These are phyloP conservation scores for Eilema sororculum DNA, from an alignment of 2,888 invertebrate species.

Conservation along the genomic window DNA sequence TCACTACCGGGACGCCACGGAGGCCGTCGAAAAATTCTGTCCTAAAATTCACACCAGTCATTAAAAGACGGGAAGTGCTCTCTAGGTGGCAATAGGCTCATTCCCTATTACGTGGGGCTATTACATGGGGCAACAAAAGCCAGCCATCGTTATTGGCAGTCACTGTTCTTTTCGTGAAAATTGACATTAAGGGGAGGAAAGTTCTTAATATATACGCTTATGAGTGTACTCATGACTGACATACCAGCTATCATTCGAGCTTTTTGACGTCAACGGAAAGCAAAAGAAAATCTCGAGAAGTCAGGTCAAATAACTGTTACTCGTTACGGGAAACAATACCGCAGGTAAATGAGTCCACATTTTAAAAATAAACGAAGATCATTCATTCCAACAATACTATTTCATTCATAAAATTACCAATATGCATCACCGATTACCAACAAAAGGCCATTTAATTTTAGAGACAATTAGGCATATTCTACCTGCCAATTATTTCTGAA, in stretches of 20 bases:
- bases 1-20: too few relatives aligned
- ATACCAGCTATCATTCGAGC: not conserved
- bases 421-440: not conserved
- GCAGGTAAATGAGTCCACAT: not conserved
- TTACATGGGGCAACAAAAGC: too few relatives aligned
- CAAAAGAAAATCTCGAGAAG: not conserved
- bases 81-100: too few relatives aligned
- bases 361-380: not conserved
- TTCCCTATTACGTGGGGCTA: too few relatives aligned
- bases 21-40: too few relatives aligned
- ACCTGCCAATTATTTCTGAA: not conserved
- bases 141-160: too few relatives aligned
- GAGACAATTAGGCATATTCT: not conserved
- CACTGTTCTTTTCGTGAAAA: too few relatives aligned
- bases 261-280: not conserved
- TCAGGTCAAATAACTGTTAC: not conserved
- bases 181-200: too few relatives aligned
- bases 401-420: not conserved
- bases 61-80: too few relatives aligned
- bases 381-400: not conserved
- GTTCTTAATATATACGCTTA: too few relatives aligned
- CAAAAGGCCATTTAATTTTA: not conserved
- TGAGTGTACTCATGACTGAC: too few relatives aligned
- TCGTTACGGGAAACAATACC: not conserved
- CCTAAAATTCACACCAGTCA: too few relatives aligned